Evolutionary conservation across 1,140 invertebrate genomes (phyloP).

Genomic region (Hydropsyche tenuis): DNA sequence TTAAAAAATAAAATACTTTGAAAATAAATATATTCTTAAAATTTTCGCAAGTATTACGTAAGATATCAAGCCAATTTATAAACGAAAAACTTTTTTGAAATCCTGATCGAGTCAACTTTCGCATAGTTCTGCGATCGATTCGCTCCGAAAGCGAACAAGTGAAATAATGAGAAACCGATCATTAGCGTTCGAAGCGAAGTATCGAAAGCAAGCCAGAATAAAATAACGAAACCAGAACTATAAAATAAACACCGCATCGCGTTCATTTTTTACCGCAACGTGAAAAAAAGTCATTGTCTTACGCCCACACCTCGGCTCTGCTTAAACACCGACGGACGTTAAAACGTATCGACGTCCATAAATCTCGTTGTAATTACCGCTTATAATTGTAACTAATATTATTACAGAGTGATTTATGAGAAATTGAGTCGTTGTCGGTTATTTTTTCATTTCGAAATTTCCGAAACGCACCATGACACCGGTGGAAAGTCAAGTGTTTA

Average conservation of each 20-base stretch:
- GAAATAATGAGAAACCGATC: slow-evolving; percentile 3
- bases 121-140: background rate
- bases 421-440: slow-evolving; percentile 18
- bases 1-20: no score
- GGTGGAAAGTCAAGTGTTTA: no score
- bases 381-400: slow-evolving; percentile 34
- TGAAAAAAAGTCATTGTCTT: slow-evolving; percentile 19
- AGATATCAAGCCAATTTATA: no score
- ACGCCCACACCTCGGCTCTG: slow-evolving; percentile 1
- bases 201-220: background rate
- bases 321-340: slow-evolving; percentile 16
- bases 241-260: slow-evolving; percentile 2
- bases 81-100: no score
- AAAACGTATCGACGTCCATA: slow-evolving; percentile 13
- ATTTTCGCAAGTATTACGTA: no score
- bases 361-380: slow-evolving; percentile 29
- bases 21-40: no score
- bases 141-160: background rate
- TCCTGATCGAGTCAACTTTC: background rate
- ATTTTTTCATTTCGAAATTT: background rate
- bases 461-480: no score
- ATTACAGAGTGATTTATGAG: slow-evolving; percentile 18
- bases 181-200: slow-evolving; percentile 1
- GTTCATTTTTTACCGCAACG: background rate
- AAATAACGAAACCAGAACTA: slow-evolving; percentile 21